Evolutionary conservation across 2,888 invertebrate genomes (phyloP).

Genomic region (Harpalus rufipes): DNA sequence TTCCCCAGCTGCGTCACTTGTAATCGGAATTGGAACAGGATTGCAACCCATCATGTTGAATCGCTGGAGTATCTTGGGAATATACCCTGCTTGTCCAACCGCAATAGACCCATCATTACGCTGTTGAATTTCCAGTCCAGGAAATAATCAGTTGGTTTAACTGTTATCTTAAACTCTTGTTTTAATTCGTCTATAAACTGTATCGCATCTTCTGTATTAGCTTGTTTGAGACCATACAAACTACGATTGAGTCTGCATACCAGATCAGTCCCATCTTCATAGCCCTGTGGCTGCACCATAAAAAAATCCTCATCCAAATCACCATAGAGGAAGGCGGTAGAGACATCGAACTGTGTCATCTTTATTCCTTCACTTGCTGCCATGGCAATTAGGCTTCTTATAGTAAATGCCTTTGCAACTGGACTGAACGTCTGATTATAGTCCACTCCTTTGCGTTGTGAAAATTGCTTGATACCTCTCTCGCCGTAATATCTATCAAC

Average conservation of each 20-base stretch:
- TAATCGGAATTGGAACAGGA: not conserved
- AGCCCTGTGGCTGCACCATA: too few species aligned
- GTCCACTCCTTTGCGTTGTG: slow-evolving; percentile 68
- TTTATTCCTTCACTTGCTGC: slow-evolving; percentile 68
- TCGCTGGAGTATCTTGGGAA: not conserved
- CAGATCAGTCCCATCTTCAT: too few species aligned
- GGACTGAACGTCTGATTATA: slow-evolving; percentile 70
- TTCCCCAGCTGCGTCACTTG: not conserved
- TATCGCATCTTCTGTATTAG: slow-evolving; percentile 56
- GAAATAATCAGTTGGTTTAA: too few species aligned
- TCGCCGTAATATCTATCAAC: slow-evolving; percentile 69
- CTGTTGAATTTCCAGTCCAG: too few species aligned
- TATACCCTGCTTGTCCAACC: not conserved
- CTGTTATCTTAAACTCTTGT: too few species aligned
- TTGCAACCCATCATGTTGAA: not conserved
- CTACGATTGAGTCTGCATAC: too few species aligned
- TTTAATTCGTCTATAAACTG: not conserved
- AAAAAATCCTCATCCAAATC: not conserved
- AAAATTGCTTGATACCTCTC: slow-evolving; percentile 68
- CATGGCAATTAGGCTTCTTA: slow-evolving; percentile 67
- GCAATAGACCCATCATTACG: too few species aligned
- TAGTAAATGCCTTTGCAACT: slow-evolving; percentile 67
- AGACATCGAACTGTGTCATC: slow-evolving; percentile 61
- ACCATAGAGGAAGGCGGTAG: slow-evolving; percentile 67
- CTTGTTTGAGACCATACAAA: too few species aligned